Evolutionary conservation across 2,797 vertebrate species (phyloP), one percentile per base, ranked within the genome.

Genomic region (Trichosurus vulpecula): DNA sequence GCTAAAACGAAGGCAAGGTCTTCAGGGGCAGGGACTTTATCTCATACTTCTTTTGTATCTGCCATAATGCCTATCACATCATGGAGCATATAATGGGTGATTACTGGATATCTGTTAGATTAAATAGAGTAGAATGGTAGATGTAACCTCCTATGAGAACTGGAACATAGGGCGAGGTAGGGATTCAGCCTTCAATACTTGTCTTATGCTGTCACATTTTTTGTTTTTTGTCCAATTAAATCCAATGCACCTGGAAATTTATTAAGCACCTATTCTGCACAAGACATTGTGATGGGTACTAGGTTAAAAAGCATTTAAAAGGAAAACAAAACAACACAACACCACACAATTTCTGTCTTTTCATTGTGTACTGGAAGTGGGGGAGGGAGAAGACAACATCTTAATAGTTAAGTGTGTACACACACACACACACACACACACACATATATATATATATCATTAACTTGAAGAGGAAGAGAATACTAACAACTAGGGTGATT

Each of bases 1-100:
- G n/a, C 93, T 53, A 91, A 54, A n/a, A 89, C 93, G 94, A 35
- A 91, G 51, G n/a, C 58, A 90, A 93, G 1, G n/a, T 74, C 61
- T 41, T 74, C 14, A n/a, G 61, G 61, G 35, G 35, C 35, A 41
- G 27, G 61, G 14, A 74, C 35, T 35, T 74, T n/a, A 74, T 19
- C 14, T 74, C 41, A 41, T 6, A 74, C 61, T 41, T 41, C 35
- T 54, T 91, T 91, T 56, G n/a, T 54, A 54, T 52, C 29, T 35
- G 31, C 30, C 2, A 30, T 14, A 92, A 47, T 92, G 61, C 55
- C 0, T n/a, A n/a, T 35, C 35, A 74, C 35, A 22, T 74, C 14
- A 74, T 74, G 61, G 61, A 81, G 31, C 22, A 55, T 41, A 89
- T 1, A 91, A 6, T 6, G 0, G 81, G 74, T 41, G 0, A 30